Evolutionary conservation across 2,888 invertebrate species (phyloP).

Genomic region (Phengaris alcon): DNA sequence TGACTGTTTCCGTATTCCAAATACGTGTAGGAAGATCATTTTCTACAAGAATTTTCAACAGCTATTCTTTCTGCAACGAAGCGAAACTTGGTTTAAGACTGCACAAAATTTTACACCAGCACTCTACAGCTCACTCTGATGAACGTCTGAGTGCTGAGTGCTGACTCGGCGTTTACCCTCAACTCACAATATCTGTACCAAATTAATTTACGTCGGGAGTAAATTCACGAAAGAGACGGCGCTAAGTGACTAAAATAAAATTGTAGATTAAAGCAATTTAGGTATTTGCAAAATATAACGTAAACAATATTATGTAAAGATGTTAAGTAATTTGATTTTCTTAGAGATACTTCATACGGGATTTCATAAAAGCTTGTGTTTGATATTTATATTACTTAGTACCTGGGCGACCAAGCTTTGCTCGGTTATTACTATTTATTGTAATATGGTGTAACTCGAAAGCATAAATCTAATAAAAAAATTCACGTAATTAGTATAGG

Average conservation of each 20-base stretch:
- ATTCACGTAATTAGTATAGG: no score
- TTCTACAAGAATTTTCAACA: neutral
- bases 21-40: no score
- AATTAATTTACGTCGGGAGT: neutral
- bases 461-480: no score
- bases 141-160: neutral
- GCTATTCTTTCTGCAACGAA: neutral
- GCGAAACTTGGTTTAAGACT: neutral
- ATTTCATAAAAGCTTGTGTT: neutral
- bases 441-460: no score
- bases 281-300: neutral
- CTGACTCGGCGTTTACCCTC: neutral
- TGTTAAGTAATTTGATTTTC: neutral
- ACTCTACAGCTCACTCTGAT: neutral
- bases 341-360: neutral
- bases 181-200: neutral
- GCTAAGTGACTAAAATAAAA: slow-evolving; percentile 9
- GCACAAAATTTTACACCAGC: neutral
- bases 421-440: no score
- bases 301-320: neutral
- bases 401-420: no score
- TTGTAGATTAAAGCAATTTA: neutral
- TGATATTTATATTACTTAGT: no score
- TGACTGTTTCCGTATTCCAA: no score
- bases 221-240: neutral